Evolutionary conservation across 2,113 vertebrate genomes (phyloP).

Genomic region (Gallinago jamesoni): DNA sequence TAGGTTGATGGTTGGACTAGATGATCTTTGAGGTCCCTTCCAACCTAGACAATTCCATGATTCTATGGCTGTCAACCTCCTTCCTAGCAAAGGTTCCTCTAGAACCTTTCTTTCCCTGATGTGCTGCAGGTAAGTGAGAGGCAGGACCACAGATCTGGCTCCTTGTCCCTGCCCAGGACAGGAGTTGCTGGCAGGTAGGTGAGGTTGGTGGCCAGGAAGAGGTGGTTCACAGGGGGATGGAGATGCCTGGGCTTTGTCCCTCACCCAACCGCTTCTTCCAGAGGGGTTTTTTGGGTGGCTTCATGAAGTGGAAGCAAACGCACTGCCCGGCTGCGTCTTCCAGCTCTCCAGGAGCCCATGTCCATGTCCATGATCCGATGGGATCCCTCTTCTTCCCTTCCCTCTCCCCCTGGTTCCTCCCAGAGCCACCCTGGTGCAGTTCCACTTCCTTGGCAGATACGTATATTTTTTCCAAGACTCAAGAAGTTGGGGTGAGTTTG

Average conservation of each 20-base stretch:
- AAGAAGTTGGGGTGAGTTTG: background rate
- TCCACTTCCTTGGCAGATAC: rapidly evolving
- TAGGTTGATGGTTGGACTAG: no score
- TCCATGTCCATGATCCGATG: rapidly evolving
- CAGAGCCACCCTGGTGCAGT: rapidly evolving
- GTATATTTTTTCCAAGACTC: background rate
- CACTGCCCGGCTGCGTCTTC: background rate
- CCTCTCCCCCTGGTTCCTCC: rapidly evolving
- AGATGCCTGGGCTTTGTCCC: background rate
- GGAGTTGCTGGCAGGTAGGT: background rate
- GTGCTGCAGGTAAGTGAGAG: background rate
- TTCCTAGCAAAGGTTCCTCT: background rate
- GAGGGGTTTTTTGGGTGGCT: background rate
- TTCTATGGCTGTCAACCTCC: background rate
- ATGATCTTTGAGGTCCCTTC: no score
- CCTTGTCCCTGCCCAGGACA: rapidly evolving
- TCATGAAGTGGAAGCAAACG: rapidly evolving
- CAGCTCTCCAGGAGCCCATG: rapidly evolving
- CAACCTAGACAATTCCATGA: no score
- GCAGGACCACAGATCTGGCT: background rate
- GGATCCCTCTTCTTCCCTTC: background rate
- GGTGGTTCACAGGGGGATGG: background rate
- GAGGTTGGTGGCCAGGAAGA: background rate
- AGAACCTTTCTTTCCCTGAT: background rate
- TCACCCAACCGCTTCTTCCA: background rate